Base-by-base conservation (phyloP, 2,888 invertebrate species). In the Pinctada fucata region DNA sequence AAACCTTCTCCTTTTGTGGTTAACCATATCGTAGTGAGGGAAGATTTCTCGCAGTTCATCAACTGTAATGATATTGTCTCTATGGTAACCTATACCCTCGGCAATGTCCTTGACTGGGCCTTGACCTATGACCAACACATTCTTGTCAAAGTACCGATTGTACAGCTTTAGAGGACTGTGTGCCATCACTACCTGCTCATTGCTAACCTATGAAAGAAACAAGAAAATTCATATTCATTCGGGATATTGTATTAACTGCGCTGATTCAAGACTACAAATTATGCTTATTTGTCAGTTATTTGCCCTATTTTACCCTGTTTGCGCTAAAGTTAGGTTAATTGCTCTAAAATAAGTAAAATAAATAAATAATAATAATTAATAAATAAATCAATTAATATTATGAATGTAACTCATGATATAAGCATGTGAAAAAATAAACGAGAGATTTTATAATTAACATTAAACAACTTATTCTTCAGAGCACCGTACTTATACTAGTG, bases 141-240 rank as follows among this genome's bases (percentile, higher is more conserved):
- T 94, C 86, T 94, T 95, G 85, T 94, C 92, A 82, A 95, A 95
- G 88, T 94, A 95, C 83, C 95, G 93, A 67, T 93, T 91, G 84
- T 95, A 95, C 92, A 95, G 93, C 86, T 93, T 92, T 63, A 95
- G 89, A 0, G 95, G 95, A 80, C 94, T 94, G 90, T 95, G 95
- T 0, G 95, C 94, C 94, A 95, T 94, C 1, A 95, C 93, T 3
- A 95, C 94, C 90, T 95, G 95, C 31, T 95, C 94, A 79, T 94
- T 93, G 4, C 88, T 85, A 50, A 95, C 92, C 94, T 94, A 83
- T 3, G 89, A 83, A 58, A 65, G 65, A 64, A 70, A 45, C 58
- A 31, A 31, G 31, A 31, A 31, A 31, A 31, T 31, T 31, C 0
- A 31, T 1, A 31, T 31, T 31, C 0, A 31, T 31, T 31, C 31